A percentile compares a stretch with the other conserved stretches of the same genome.
Evolutionary conservation across 2,888 invertebrate species (phyloP).

Genomic region (Pseudococcus viburni): DNA sequence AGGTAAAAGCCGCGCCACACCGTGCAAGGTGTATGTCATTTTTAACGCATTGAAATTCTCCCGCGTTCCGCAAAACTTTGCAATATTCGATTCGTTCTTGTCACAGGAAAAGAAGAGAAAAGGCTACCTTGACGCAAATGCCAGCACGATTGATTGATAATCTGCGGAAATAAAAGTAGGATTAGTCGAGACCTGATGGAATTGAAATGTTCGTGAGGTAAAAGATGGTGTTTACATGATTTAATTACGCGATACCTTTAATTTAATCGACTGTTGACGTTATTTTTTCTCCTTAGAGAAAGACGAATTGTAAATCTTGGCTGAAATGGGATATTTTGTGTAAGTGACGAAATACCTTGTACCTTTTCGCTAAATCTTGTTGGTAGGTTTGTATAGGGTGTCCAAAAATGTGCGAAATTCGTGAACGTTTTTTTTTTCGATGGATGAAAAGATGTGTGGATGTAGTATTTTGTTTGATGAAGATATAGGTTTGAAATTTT

Average conservation of each 20-base stretch:
- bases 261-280: slow-evolving; percentile 13
- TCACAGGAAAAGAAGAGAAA: not conserved
- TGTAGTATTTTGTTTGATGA: not conserved
- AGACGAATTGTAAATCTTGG: not conserved
- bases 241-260: slow-evolving; percentile 14
- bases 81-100: slow-evolving; percentile 41
- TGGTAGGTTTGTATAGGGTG: not conserved
- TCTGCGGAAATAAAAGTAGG: slow-evolving; percentile 1
- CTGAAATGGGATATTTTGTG: not conserved
- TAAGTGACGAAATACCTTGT: not conserved
- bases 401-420: not conserved
- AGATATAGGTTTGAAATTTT: too few relatives aligned
- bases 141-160: slow-evolving; percentile 37
- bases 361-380: not conserved
- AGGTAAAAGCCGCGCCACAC: not conserved
- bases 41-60: slow-evolving; percentile 43
- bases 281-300: not conserved
- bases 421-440: not conserved
- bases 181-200: not conserved
- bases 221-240: not conserved
- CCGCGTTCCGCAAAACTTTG: not conserved
- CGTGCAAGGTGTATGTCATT: slow-evolving; percentile 5
- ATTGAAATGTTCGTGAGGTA: not conserved
- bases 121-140: not conserved
- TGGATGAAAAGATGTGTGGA: too few relatives aligned